Base-by-base conservation (phyloP, 2,888 invertebrate species). In the Chaitophorus viminalis region DNA sequence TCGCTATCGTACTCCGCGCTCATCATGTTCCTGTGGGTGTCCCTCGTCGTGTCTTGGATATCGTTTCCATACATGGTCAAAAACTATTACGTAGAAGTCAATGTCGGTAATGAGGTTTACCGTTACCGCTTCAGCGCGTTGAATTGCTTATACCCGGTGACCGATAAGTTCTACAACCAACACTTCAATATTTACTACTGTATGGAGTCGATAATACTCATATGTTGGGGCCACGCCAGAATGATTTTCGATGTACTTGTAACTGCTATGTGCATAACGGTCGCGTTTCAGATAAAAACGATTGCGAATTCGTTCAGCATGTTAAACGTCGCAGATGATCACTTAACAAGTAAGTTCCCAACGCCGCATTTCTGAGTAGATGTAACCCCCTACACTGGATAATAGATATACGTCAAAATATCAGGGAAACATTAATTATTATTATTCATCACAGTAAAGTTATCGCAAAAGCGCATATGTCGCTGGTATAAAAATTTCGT, bases 141-240 rank as follows among this genome's bases (percentile, higher is more conserved):
- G 14, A 70, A 52, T 31, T 82, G 46, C 2, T 11, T n/a, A 6
- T 70, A 70, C 5, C 81, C 81, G 14, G 81, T 46, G 1, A 52
- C 31, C 14, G 81, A 82, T 46, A 21, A 46, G 17, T 82, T 82
- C 31, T 82, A 70, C 68, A 82, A 82, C 39, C 25, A 46, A 3
- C 29, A 82, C 52, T 82, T 25, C 25, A 3, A 25, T 6, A 14
- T 3, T 46, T 82, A 82, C 18, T 82, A 46, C 68, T 21, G 5
- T 25, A 5, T 25, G 1, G 81, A 82, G 70, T 82, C 46, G 0
- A 46, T 52, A 6, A 2, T 5, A 0, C 3, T 39, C 0, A 5
- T n/a, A 3, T 4, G 46, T 8, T 70, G 68, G 68, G 25, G 68
- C 0, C 46, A 82, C 1, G 0, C 4, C 21, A 25, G 68, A 21